These are phyloP conservation scores for Leptobrachium leishanense DNA, from an alignment of 2,113 vertebrate species.

Conservation along the genomic window DNA sequence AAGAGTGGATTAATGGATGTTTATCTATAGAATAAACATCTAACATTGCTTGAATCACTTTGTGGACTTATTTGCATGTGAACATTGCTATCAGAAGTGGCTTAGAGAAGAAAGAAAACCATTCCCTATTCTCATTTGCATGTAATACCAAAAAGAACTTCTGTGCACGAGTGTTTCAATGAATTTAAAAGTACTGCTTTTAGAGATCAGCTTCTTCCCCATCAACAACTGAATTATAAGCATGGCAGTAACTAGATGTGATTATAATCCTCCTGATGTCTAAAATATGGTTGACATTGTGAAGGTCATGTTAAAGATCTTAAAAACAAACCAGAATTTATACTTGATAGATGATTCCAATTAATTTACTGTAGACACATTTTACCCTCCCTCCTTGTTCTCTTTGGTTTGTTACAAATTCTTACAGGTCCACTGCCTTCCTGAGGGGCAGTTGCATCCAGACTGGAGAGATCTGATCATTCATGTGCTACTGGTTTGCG, in stretches of 20 bases:
- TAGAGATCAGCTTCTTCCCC: slow-evolving; percentile 10
- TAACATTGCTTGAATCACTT: slow-evolving; percentile 41
- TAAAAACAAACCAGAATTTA: not conserved
- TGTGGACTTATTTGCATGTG: slow-evolving; percentile 42
- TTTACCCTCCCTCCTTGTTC: no score
- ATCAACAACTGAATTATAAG: slow-evolving; percentile 12
- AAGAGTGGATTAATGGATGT: slow-evolving; percentile 41
- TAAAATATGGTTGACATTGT: slow-evolving; percentile 15
- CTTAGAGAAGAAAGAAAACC: slow-evolving; percentile 25
- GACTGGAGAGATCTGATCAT: no score
- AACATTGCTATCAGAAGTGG: slow-evolving; percentile 29
- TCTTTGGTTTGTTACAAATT: no score
- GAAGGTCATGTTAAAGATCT: slow-evolving; percentile 26
- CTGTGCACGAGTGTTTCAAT: slow-evolving; percentile 23
- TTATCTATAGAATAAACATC: slow-evolving; percentile 43
- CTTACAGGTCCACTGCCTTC: no score
- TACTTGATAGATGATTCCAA: no score
- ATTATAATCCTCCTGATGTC: slow-evolving; percentile 7
- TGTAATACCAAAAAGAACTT: slow-evolving; percentile 37
- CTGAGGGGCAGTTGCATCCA: no score
- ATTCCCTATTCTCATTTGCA: slow-evolving; percentile 44
- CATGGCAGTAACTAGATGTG: slow-evolving; percentile 1
- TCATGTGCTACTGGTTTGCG: no score
- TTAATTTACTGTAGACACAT: no score
- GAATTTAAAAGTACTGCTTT: slow-evolving; percentile 45